phyloP scores from a whole-genome alignment of 1,140 invertebrate species.

The Lepeophtheirus salmonis region DNA sequence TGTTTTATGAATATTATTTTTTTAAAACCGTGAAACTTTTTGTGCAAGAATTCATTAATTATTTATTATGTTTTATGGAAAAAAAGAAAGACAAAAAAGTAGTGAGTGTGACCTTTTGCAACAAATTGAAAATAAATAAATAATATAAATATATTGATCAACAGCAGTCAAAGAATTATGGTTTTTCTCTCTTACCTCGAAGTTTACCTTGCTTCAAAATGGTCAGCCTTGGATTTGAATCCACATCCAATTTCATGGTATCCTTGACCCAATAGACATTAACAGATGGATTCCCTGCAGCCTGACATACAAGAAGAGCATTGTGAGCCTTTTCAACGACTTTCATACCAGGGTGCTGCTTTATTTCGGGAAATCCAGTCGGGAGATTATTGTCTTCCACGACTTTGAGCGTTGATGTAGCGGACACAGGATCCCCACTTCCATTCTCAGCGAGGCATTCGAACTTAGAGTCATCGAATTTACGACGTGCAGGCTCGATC shows the following conservation, averaged over 20 bases:
- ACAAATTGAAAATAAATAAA: too few relatives aligned
- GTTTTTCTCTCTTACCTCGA: constrained; percentile 22
- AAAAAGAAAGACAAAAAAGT: too few relatives aligned
- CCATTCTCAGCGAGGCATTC: constrained; percentile 93
- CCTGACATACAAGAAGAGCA: constrained; percentile 64
- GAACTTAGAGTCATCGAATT: constrained; percentile 68
- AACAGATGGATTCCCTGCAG: constrained; percentile 60
- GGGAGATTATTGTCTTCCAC: constrained; percentile 56
- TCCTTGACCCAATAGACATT: constrained; percentile 81
- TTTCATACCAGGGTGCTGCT: constrained; percentile 56
- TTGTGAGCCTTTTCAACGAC: constrained; percentile 89
- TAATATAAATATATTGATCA: too few relatives aligned
- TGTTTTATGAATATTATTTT: too few relatives aligned
- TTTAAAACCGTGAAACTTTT: too few relatives aligned
- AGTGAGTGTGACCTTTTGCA: too few relatives aligned
- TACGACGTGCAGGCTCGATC: constrained; percentile 67
- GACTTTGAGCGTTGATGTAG: constrained; percentile 49
- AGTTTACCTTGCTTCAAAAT: constrained; percentile 17
- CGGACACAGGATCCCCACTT: constrained; percentile 74
- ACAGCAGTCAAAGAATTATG: too few relatives aligned
- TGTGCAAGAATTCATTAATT: too few relatives aligned
- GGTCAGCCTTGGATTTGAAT: constrained; percentile 9
- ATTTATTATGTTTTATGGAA: too few relatives aligned
- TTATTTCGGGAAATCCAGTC: constrained; percentile 71
- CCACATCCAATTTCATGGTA: constrained; percentile 61